Evolutionary conservation across 2,797 vertebrate genomes (phyloP).

Genomic region (Cossypha niveicapilla): DNA sequence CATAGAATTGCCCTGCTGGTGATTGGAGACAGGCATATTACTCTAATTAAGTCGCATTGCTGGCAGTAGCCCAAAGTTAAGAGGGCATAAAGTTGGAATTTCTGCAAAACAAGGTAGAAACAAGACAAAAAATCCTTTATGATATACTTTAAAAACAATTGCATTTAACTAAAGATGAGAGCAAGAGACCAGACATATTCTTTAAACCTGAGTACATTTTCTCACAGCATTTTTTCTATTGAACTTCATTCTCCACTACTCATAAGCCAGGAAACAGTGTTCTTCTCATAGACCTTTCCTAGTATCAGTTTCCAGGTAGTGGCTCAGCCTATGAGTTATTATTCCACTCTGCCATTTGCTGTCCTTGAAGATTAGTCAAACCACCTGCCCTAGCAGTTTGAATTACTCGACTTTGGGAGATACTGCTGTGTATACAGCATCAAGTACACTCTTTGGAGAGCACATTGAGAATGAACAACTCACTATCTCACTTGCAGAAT

Average conservation of each 20-base stretch:
- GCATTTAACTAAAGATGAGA: neutral
- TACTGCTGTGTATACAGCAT: neutral
- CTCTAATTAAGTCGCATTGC: neutral
- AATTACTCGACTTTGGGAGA: neutral
- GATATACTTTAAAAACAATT: neutral
- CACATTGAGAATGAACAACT: neutral
- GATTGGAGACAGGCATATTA: neutral
- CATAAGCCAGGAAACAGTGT: rapidly evolving
- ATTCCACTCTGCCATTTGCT: neutral
- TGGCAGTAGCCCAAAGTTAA: neutral
- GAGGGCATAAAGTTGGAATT: neutral
- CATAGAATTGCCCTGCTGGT: neutral
- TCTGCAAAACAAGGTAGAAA: neutral
- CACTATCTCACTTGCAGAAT: neutral
- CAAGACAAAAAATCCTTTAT: neutral
- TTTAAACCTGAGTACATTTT: neutral
- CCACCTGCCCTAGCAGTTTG: neutral
- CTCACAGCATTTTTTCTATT: neutral
- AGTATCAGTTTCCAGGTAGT: neutral
- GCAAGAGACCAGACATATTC: neutral
- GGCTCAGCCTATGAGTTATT: neutral
- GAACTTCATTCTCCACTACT: neutral
- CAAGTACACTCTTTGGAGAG: neutral
- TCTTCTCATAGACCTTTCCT: neutral
- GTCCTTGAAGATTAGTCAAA: neutral